Base-by-base conservation (phyloP, 2,888 invertebrate genomes). In the Prenolepis imparis region DNA sequence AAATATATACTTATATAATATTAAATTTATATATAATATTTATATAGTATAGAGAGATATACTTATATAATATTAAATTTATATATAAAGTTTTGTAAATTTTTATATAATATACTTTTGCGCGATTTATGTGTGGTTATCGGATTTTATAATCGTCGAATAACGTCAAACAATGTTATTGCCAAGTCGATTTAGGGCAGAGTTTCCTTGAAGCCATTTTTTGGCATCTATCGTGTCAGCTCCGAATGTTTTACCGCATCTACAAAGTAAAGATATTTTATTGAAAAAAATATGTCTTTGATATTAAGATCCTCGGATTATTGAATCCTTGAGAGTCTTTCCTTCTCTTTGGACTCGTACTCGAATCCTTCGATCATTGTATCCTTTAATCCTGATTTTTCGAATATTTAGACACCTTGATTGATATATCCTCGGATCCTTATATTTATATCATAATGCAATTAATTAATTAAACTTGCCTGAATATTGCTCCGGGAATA, bases 191-290 rank as follows among this genome's bases (percentile, higher is more conserved):
- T 67, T 66, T 77, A 74, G 6, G 9, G 21, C 39, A 85, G 84
- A 97, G 92, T 97, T 96, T 44, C 96, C 96, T 64, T 97, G 96
- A 67, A 97, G 95, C 97, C 97, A 97, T 86, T 96, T 95, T 93
- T 97, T 97, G 0, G 97, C 97, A 92, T 97, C 96, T 90, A 96
- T 95, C 0, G 97, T 97, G 91, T 97, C 97, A 89, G 96, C 96
- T 32, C 97, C 97, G 93, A 96, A 97, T 0, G 97, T 97, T 93
- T 96, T 97, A 9, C 97, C 98, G 94, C 96, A 96, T 92, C 97
- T 97, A 92, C 18, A 3, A 78, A 78, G 11, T 78, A 68, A 78
- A 75, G 2, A 55, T 36, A 24, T 66, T 75, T 8, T n/a, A n/a
- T 24, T 66, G 36, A 21, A 77, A 66, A 66, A 24, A 21, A 21